Base-by-base conservation (phyloP, 2,888 invertebrate species). In the Molorchus minor region DNA sequence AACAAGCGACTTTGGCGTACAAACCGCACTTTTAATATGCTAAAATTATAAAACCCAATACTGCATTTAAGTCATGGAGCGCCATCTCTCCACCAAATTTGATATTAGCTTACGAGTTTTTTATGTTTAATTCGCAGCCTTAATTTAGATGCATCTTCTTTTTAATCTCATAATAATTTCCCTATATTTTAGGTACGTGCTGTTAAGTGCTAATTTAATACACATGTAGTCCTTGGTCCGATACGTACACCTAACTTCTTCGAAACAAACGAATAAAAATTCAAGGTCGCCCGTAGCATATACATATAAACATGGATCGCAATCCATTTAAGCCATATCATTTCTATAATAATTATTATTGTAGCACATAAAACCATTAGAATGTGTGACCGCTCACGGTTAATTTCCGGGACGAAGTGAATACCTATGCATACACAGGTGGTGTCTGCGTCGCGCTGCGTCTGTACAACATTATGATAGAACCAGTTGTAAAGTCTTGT, bases 361-460 rank as follows among this genome's bases (percentile, higher is more conserved):
- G 49, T 38, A n/a, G n/a, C n/a, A 8, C 16, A 49, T 25, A 56
- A 49, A 56, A 43, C 47, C 35, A 49, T 49, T 43, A 49, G 56
- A 56, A 56, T 56, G 56, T 47, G 41, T 17, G 56, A 56, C 35
- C 36, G 56, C 47, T n/a, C n/a, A 35, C 35, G 43, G 49, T 43
- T 49, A 49, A 56, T 49, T 56, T 56, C 56, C 49, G 56, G 56
- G 56, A 56, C 30, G 17, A 35, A 16, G 38, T 29, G 20, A 41
- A 46, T 43, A 49, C n/a, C n/a, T n/a, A n/a, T n/a, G n/a, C n/a
- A n/a, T 41, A 43, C 56, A 56, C 56, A 56, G 56, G 56, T 56
- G 49, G 41, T 49, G 35, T 16, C 33, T 25, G 16, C 25, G n/a
- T 15, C 3, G 15, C 15, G 44, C 29, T 29, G n/a, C 21, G 2